Evolutionary conservation across 2,888 invertebrate species (phyloP), one percentile per base, ranked within the genome.

Genomic region (Siphlonurus alternatus): DNA sequence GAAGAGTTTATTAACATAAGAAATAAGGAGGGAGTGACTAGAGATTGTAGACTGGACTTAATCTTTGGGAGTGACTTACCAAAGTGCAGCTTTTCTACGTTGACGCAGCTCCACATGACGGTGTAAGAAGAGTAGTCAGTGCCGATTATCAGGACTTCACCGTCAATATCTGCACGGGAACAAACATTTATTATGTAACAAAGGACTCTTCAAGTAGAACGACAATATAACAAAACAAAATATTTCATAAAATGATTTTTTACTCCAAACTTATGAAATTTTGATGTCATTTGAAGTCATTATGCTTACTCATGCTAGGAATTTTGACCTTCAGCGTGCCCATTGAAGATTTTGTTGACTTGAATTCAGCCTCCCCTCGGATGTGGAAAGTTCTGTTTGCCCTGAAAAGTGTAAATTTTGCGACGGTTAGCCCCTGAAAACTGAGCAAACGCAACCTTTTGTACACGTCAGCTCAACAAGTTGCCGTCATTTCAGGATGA

Each of bases 31-130:
- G n/a, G n/a, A n/a, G n/a, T n/a, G n/a, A n/a, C n/a, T n/a, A n/a
- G n/a, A n/a, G n/a, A n/a, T n/a, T n/a, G n/a, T n/a, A n/a, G n/a
- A n/a, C n/a, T n/a, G n/a, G n/a, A n/a, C n/a, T n/a, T n/a, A n/a
- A n/a, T n/a, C n/a, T n/a, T n/a, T n/a, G n/a, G 5, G 38, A 10
- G 5, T 56, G n/a, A 62, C 53, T 19, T 62, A 62, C 62, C 53
- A 1, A 51, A 22, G 53, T 62, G 23, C 22, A 25, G 15, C 22
- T 53, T 20, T 3, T 62, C 20, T 1, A 53, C 19, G 22, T 62
- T 62, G 3, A 53, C 18, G 53, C 62, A 62, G 62, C 53, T 62
- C 38, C 53, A 62, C 18, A 62, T 18, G 1, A 62, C 62, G 18
- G 62, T 38, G 18, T 53, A 62, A 3, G 53, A 23, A 7, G n/a